Evolutionary conservation across 2,888 invertebrate genomes (phyloP), one percentile per base, ranked within the genome.

Genomic region (Leucoptera coffeella): DNA sequence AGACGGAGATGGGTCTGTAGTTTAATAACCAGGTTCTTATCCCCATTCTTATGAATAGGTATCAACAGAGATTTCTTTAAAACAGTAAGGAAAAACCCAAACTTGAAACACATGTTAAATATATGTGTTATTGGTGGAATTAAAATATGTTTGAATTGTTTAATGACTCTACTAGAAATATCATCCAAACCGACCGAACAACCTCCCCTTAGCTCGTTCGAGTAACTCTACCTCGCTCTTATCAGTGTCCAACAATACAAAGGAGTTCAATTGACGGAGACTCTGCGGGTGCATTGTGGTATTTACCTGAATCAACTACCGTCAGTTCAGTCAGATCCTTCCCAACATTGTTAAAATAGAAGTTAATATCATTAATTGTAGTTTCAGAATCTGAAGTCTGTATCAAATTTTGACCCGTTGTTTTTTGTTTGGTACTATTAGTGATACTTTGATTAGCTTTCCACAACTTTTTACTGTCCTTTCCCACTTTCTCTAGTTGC

Each of bases 1-100:
- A 14, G 23, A 14, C 21, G 21, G 30, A 30, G 4, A 26, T 30
- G 4, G 30, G 30, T 15, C 30, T 28, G 17, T 30, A 30, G 11
- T 28, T 27, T 3, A n/a, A n/a, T 26, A 2, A 29, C n/a, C 14
- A 14, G 13, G 5, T 21, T 12, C 14, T 12, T 22, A 4, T 22
- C 20, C 2, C 23, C 26, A 20, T 15, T 8, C 14, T 29, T 29
- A 20, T 29, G 12, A 3, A 29, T 19, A n/a, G 29, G 26, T 1
- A 12, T 23, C 2, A 29, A 12, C 3, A 26, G 2, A 4, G 29
- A 17, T 14, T 14, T 26, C 11, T 29, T 29, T 3, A 29, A 12
- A 1, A 3, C 2, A 1, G 11, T 12, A 2, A 26, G 29, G 12
- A 29, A 29, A 10, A 21, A 14, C 2, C 29, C 29, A 1, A 10